Conservation (phyloP, 1,140 invertebrate genomes). For the Heliconius congener region DNA sequence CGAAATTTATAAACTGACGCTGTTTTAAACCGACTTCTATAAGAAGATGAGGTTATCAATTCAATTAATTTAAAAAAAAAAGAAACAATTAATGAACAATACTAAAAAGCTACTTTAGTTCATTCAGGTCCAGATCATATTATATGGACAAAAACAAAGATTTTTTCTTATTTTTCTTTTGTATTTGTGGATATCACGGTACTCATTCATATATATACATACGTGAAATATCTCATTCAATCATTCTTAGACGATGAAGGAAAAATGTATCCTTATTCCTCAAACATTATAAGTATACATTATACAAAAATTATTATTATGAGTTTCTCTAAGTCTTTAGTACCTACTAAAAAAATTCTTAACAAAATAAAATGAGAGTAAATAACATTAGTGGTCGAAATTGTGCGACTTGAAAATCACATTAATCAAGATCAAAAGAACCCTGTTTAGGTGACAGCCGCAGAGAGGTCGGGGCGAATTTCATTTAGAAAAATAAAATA, state of each 20-base stretch:
- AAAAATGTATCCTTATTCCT: background rate
- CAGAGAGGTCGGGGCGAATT: background rate
- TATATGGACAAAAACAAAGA: no score
- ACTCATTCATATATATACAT: no score
- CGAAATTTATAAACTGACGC: no score
- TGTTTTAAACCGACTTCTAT: no score
- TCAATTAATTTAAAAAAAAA: no score
- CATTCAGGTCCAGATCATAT: no score
- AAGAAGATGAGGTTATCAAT: no score
- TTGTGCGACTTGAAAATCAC: conserved; percentile 16
- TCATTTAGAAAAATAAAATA: conserved; percentile 16
- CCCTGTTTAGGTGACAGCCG: conserved; percentile 11
- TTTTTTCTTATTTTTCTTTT: no score
- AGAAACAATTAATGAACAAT: no score
- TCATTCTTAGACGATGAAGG: background rate
- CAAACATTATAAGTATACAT: background rate
- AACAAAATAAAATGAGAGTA: conserved; percentile 6
- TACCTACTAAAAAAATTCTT: background rate
- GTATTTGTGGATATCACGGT: no score
- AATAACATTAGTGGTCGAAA: background rate
- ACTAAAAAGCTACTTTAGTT: no score
- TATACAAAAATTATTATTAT: background rate
- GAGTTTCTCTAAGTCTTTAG: background rate
- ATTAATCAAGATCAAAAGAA: conserved; percentile 16
- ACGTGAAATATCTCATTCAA: no score